These are phyloP conservation scores for Coleophora flavipennella DNA, from an alignment of 2,888 invertebrate genomes.

Conservation along the genomic window DNA sequence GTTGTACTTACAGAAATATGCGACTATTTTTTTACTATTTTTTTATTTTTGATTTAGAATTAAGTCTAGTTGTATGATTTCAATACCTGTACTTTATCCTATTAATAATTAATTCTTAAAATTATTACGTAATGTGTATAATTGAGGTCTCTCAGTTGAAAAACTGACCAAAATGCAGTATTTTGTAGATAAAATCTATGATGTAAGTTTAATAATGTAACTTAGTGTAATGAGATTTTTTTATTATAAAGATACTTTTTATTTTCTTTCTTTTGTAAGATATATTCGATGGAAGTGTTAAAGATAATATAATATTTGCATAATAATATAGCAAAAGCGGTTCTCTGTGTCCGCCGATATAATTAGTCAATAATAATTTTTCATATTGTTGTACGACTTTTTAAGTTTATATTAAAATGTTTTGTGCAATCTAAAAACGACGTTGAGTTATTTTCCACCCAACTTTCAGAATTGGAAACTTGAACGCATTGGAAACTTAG, in stretches of 20 bases:
- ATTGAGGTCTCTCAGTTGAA: conserved; percentile 54
- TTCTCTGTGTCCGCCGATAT: conserved; percentile 79
- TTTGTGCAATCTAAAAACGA: conserved; percentile 79
- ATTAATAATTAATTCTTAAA: conserved; percentile 53
- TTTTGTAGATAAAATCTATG: conserved; percentile 73
- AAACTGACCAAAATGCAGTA: conserved; percentile 66
- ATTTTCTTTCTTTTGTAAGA: conserved; percentile 72
- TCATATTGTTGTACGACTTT: conserved; percentile 89
- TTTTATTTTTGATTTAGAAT: conserved; percentile 72
- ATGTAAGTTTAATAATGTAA: conserved; percentile 69
- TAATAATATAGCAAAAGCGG: conserved; percentile 78
- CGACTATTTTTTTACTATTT: conserved; percentile 72
- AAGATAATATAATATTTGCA: conserved; percentile 78
- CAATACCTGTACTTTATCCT: conserved; percentile 59
- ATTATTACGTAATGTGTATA: conserved; percentile 50
- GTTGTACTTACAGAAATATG: conserved; percentile 58
- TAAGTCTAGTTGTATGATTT: conserved; percentile 70
- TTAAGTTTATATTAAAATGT: conserved; percentile 91
- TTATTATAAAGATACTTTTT: conserved; percentile 69
- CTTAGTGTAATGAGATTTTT: conserved; percentile 69
- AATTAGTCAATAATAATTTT: conserved; percentile 86
- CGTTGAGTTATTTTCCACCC: too few species aligned
- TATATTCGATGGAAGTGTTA: conserved; percentile 73
- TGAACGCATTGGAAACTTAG: too few species aligned
- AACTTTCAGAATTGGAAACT: too few species aligned